Base-by-base conservation (phyloP, 2,888 invertebrate genomes). In the Sinopyrophorus schimmeli region DNA sequence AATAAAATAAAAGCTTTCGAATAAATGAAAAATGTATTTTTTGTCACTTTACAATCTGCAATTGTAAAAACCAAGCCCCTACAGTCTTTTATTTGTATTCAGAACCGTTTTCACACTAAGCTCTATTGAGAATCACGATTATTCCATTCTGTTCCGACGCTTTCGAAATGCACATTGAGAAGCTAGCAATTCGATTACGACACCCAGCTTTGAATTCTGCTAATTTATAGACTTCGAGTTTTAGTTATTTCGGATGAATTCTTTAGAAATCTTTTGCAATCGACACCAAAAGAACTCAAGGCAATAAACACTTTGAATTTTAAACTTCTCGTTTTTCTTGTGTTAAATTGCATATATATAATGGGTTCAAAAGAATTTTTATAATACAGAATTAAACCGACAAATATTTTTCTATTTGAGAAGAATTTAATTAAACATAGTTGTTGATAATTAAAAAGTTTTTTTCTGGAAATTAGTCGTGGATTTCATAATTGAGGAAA, bases 1-100 rank as follows among this genome's bases (percentile, higher is more conserved):
- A 23, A 23, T 17, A 35, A 35, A 35, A 9, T 24, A 11, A 24
- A 35, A 35, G 35, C 35, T 21, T 24, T 35, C 35, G 24, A 23
- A 35, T 24, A 35, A 24, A 24, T 24, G 12, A 35, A 14, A 18
- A 35, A 35, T 24, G 9, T 35, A n/a, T 35, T 35, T 9, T 11
- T 12, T 21, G 7, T 32, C 17, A 5, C n/a, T 35, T 35, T 35
- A 7, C 10, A 23, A 14, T 23, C 14, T 23, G 12, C n/a, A 12
- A 7, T 1, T 7, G 1, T 9, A 12, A 35, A 24, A 21, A 15
- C 16, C 35, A 24, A 35, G 3, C 23, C 3, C 15, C 10, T 14
- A 5, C 2, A n/a, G 10, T 14, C 1, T 24, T 15, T 35, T 35
- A 10, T 34, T 32, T 3, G 32, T 10, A 21, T 31, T 34, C 14